A percentile compares a stretch with the other conserved stretches of the same genome.
phyloP scores from a whole-genome alignment of 2,797 vertebrate species.

The Hippocampus kuda region DNA sequence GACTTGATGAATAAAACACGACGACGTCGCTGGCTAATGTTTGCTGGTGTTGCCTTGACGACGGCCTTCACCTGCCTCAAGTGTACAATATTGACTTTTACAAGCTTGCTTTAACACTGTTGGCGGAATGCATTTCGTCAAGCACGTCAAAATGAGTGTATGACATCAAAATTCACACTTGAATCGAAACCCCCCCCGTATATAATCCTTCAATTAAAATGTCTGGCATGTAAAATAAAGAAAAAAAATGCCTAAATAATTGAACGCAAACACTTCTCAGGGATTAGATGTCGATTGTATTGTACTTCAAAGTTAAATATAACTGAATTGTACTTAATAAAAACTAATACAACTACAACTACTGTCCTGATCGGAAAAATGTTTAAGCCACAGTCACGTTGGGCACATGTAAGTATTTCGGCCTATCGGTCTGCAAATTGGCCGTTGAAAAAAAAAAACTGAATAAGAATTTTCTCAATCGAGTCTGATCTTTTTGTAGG shows the following conservation, averaged over 20 bases:
- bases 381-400: too few species aligned
- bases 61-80: not conserved
- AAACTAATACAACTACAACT: too few species aligned
- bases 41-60: not conserved
- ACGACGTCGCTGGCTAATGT: not conserved
- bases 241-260: not conserved
- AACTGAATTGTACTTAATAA: too few species aligned
- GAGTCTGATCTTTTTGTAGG: too few species aligned
- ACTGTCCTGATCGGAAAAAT: too few species aligned
- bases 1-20: conserved; percentile 4
- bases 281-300: not conserved
- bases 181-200: not conserved
- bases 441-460: too few species aligned
- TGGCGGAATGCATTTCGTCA: not conserved
- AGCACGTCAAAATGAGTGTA: not conserved
- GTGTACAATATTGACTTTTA: not conserved
- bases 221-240: too few species aligned
- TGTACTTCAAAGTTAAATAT: too few species aligned
- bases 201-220: too few species aligned
- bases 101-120: conserved; percentile 4
- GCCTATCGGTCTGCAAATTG: too few species aligned
- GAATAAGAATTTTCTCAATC: too few species aligned
- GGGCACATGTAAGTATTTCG: too few species aligned
- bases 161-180: not conserved
- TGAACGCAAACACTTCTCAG: not conserved